Evolutionary conservation across 2,797 vertebrate genomes (phyloP).

Genomic region (Rhincodon typus): DNA sequence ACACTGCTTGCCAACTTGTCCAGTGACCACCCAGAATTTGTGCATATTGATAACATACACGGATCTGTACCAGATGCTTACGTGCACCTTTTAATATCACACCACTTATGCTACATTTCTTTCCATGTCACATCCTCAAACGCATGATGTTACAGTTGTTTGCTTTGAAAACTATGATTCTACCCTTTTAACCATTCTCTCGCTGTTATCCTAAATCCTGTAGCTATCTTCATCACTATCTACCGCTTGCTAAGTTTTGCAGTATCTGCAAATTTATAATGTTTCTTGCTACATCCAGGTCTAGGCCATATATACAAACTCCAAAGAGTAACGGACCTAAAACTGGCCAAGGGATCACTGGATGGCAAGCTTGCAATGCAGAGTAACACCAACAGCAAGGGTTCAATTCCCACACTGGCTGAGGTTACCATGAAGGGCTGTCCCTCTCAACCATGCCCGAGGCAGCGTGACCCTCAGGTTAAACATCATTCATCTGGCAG

Average conservation of each 20-base stretch:
- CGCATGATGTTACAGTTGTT: background rate
- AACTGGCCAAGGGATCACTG: background rate
- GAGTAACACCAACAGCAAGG: no score
- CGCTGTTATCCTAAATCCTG: background rate
- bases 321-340: background rate
- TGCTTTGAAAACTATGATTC: background rate
- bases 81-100: background rate
- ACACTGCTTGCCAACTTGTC: background rate
- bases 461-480: no score
- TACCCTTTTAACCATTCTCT: background rate
- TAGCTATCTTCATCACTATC: background rate
- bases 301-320: background rate
- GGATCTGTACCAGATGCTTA: background rate
- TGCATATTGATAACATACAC: background rate
- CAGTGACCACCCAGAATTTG: background rate
- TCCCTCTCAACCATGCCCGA: no score
- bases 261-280: background rate
- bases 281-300: background rate
- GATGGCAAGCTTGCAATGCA: no score
- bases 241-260: background rate
- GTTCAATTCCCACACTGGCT: no score
- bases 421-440: no score
- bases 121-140: background rate
- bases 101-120: background rate
- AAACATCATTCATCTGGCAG: no score